These are phyloP conservation scores for Procambarus clarkii DNA, from an alignment of 1,140 invertebrate genomes.

Conservation along the genomic window DNA sequence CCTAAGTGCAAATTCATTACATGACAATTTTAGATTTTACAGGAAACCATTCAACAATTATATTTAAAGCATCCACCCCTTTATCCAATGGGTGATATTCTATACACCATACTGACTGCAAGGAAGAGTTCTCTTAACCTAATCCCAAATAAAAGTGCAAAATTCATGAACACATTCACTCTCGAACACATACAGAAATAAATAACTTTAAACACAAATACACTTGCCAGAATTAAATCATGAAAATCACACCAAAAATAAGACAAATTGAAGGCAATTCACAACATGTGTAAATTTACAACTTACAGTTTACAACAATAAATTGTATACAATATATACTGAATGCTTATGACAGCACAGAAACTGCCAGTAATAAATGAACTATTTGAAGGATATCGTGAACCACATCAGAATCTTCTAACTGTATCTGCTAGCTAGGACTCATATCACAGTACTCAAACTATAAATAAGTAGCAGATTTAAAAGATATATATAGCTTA, in stretches of 20 bases:
- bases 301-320: neutral
- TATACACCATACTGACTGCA: neutral
- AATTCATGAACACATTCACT: neutral
- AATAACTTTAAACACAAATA: neutral
- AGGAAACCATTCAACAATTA: neutral
- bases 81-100: neutral
- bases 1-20: neutral
- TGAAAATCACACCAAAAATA: neutral
- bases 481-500: neutral
- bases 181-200: neutral
- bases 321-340: neutral
- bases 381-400: slow-evolving; percentile 11
- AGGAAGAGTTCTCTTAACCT: neutral
- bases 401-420: slow-evolving; percentile 5
- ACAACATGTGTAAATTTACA: neutral
- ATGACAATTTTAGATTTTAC: neutral
- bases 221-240: neutral
- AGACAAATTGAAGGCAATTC: neutral
- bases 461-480: slow-evolving; percentile 22
- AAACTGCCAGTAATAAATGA: neutral
- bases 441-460: slow-evolving; percentile 23
- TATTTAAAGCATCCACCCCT: neutral
- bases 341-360: neutral
- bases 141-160: neutral
- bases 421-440: slow-evolving; percentile 18